These are phyloP conservation scores for Sebastes iracundus DNA, from an alignment of 2,797 vertebrate genomes.

Conservation along the genomic window DNA sequence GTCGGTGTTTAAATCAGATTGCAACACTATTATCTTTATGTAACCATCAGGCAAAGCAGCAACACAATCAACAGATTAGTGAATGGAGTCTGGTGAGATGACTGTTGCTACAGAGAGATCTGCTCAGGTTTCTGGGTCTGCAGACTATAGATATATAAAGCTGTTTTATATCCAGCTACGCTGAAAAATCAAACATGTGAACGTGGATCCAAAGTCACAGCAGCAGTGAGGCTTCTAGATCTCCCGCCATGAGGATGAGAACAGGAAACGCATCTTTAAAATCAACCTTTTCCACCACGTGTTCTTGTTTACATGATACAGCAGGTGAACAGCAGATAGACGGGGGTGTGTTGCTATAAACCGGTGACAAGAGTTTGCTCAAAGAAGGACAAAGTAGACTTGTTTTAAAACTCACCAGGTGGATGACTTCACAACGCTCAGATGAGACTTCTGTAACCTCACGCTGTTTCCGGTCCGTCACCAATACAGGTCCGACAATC, in stretches of 20 bases:
- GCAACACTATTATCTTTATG: no score
- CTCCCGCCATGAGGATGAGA: constrained; percentile 37
- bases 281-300: rapidly evolving
- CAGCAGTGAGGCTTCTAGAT: not conserved
- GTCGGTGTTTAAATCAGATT: no score
- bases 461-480: constrained; percentile 71
- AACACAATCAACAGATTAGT: not conserved
- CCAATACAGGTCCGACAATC: not conserved
- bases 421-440: not conserved
- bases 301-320: rapidly evolving
- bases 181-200: not conserved
- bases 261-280: not conserved
- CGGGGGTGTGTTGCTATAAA: rapidly evolving
- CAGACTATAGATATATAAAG: no score
- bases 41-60: no score
- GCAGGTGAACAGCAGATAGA: rapidly evolving
- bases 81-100: not conserved
- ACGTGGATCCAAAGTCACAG: not conserved
- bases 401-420: constrained; percentile 43
- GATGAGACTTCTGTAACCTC: constrained; percentile 47
- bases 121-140: not conserved
- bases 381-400: rapidly evolving
- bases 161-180: no score
- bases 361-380: rapidly evolving
- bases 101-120: rapidly evolving